Percentiles rank a stretch among this genome's conserved stretches.
Evolutionary conservation across 1,140 invertebrate genomes (phyloP).

Genomic region (Scaptodrosophila lebanonensis): DNA sequence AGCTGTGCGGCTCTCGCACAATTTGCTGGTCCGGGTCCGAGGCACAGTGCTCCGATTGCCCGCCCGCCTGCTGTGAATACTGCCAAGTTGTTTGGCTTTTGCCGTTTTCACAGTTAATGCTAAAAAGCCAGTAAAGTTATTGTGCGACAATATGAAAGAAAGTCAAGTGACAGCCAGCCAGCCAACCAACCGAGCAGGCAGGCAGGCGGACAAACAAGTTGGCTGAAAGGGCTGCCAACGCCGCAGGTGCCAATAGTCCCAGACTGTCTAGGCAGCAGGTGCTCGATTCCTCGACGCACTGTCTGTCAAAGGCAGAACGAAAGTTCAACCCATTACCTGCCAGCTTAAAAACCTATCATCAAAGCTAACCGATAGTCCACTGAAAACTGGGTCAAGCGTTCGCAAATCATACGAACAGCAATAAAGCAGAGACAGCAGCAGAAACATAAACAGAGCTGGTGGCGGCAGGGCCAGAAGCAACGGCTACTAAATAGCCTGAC

Average conservation of each 20-base stretch:
- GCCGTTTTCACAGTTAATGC: constrained; percentile 34
- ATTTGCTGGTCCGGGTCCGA: constrained; percentile 62
- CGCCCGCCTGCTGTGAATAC: constrained; percentile 61
- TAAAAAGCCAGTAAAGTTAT: constrained; percentile 36
- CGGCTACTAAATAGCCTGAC: constrained; percentile 62
- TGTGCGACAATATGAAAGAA: constrained; percentile 7
- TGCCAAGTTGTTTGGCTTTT: constrained; percentile 67
- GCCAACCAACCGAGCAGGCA: constrained; percentile 11
- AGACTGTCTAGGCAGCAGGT: constrained; percentile 1
- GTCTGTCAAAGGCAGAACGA: no score
- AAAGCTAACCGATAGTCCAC: constrained; percentile 18
- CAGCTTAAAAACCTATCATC: constrained; percentile 46
- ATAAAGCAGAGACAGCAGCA: no score
- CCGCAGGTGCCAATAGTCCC: constrained; percentile 36
- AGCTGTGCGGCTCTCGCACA: constrained; percentile 30
- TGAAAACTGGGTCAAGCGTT: constrained; percentile 62
- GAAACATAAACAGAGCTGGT: no score
- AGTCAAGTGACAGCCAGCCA: no score
- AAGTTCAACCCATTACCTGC: constrained; percentile 61
- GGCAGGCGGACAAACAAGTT: constrained; percentile 57
- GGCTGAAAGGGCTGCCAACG: constrained; percentile 12
- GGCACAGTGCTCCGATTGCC: background rate
- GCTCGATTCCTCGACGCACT: no score
- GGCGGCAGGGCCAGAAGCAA: constrained; percentile 29
- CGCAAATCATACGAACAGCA: constrained; percentile 8